A percentile compares a stretch with the other conserved stretches of the same genome.
phyloP scores from a whole-genome alignment of 2,113 vertebrate species.

The Tenebrosternarchus preto region DNA sequence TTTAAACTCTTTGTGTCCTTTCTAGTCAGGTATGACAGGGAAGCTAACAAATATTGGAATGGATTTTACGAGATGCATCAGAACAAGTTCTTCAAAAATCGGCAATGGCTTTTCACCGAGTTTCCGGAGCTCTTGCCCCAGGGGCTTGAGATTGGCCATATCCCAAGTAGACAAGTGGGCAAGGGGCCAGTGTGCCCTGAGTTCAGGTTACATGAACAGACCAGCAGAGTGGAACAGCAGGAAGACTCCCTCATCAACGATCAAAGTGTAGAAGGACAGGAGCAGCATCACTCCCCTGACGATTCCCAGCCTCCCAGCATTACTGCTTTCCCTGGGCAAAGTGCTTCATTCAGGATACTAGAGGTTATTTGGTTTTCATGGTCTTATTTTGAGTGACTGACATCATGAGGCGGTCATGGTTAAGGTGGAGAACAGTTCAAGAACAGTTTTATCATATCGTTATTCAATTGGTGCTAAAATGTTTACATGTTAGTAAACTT shows the following conservation, averaged over 20 bases:
- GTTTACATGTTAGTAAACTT: neutral
- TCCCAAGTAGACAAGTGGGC: slow-evolving; percentile 15
- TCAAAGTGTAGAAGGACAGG: slow-evolving; percentile 15
- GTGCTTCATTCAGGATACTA: slow-evolving; percentile 82
- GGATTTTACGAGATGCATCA: slow-evolving; percentile 87
- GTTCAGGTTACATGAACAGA: slow-evolving; percentile 4
- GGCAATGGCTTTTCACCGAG: slow-evolving; percentile 90
- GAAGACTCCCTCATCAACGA: neutral
- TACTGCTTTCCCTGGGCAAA: slow-evolving; percentile 80
- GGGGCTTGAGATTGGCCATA: slow-evolving; percentile 10
- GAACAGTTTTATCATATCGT: neutral
- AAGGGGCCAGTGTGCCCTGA: neutral
- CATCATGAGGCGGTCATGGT: neutral
- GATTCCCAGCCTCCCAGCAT: neutral
- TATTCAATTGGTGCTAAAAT: neutral
- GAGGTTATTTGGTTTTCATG: slow-evolving; percentile 70
- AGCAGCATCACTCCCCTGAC: slow-evolving; percentile 19
- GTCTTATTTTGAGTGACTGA: neutral
- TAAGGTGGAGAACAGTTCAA: neutral
- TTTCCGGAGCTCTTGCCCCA: slow-evolving; percentile 88
- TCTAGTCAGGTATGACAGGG: slow-evolving; percentile 83
- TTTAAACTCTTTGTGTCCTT: slow-evolving; percentile 39
- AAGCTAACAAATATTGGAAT: slow-evolving; percentile 87
- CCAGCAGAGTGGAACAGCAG: slow-evolving; percentile 19
- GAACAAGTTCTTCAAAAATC: slow-evolving; percentile 92